phyloP scores from a whole-genome alignment of 2,113 vertebrate genomes.

The Cardinalis cardinalis region DNA sequence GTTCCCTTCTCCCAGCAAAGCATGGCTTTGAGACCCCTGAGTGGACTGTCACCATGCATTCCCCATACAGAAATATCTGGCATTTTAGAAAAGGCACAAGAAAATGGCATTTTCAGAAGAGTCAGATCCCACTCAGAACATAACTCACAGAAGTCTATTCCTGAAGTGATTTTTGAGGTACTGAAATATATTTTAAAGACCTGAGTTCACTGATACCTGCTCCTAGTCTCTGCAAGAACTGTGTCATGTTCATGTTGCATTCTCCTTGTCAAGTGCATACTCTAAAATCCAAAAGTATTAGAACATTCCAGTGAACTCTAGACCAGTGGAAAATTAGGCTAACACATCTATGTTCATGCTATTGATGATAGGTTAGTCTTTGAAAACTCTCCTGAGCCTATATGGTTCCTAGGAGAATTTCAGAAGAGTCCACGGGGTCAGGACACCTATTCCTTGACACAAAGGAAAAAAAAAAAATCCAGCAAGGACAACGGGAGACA shows the following conservation, averaged over 20 bases:
- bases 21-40: background rate
- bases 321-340: background rate
- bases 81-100: conserved; percentile 47
- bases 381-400: background rate
- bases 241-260: background rate
- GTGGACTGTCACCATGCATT: background rate
- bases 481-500: background rate
- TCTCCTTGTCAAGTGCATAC: background rate
- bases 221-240: conserved; percentile 37
- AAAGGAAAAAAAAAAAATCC: background rate
- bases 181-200: conserved; percentile 22
- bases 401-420: background rate
- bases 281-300: conserved; percentile 5
- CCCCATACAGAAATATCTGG: background rate
- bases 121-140: background rate
- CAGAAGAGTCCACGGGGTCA: background rate
- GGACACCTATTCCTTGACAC: background rate
- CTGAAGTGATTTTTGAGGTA: background rate
- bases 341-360: background rate
- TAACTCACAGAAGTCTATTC: background rate
- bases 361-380: background rate
- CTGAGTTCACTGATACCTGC: conserved; percentile 26
- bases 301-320: conserved; percentile 20
- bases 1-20: background rate
- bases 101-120: conserved; percentile 12